Evolutionary conservation across 1,140 invertebrate genomes (phyloP).

Genomic region (Trissolcus basalis): DNA sequence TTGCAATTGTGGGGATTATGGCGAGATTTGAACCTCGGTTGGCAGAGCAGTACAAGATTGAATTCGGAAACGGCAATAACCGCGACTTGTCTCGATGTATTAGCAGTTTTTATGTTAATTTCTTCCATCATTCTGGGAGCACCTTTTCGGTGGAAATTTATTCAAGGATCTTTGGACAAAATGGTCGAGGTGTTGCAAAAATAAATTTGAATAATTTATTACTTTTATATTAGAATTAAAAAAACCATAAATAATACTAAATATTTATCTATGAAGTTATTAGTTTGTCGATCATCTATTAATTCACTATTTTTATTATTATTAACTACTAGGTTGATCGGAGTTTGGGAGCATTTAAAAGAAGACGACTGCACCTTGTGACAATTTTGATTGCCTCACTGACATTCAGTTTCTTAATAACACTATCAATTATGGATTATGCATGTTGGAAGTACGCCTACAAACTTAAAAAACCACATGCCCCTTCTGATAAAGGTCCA

Average conservation of each 20-base stretch:
- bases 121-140: constrained; percentile 60
- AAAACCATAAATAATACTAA: no score
- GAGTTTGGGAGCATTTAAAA: constrained; percentile 52
- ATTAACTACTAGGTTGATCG: constrained; percentile 64
- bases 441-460: constrained; percentile 63
- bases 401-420: constrained; percentile 55
- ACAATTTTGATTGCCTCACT: constrained; percentile 52
- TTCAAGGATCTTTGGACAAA: constrained; percentile 63
- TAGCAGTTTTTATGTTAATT: constrained; percentile 63
- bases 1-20: constrained; percentile 67
- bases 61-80: constrained; percentile 68
- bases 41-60: constrained; percentile 71
- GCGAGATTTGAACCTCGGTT: constrained; percentile 70
- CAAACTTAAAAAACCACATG: constrained; percentile 49
- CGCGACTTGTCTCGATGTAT: constrained; percentile 68
- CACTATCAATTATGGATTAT: constrained; percentile 64
- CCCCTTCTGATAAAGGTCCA: constrained; percentile 62
- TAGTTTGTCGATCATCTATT: no score
- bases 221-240: not conserved
- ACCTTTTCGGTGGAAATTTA: constrained; percentile 64
- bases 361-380: constrained; percentile 59
- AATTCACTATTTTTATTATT: not conserved
- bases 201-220: not conserved
- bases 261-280: no score
- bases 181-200: constrained; percentile 62